phyloP scores from a whole-genome alignment of 1,140 invertebrate species.

The Drosophila watanabei region DNA sequence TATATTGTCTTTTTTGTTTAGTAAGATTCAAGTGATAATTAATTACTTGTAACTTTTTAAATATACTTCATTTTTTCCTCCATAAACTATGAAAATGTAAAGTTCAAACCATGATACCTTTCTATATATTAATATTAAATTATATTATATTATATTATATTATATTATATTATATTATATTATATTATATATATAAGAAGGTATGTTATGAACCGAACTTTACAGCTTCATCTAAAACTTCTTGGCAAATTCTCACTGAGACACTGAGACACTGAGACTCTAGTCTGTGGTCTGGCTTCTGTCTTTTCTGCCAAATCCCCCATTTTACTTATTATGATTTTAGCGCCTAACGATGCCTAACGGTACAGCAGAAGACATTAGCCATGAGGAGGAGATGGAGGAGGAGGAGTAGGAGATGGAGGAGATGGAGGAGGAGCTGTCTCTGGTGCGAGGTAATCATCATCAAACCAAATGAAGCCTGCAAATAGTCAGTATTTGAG shows the following conservation, averaged over 20 bases:
- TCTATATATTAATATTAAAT: background rate
- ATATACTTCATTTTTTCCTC: background rate
- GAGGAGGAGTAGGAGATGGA: background rate
- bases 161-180: background rate
- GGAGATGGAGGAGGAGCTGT: background rate
- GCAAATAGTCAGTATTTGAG: constrained; percentile 23
- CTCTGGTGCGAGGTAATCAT: constrained; percentile 56
- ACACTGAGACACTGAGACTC: too few species aligned
- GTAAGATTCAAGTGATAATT: background rate
- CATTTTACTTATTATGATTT: constrained; percentile 63
- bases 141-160: background rate
- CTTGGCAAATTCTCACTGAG: background rate
- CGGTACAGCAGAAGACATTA: constrained; percentile 63
- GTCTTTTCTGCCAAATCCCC: constrained; percentile 34
- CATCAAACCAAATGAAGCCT: constrained; percentile 67
- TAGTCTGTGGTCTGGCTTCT: background rate
- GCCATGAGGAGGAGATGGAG: constrained; percentile 14
- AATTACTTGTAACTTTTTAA: too few species aligned
- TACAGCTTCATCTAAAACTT: background rate
- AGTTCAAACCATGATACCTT: background rate
- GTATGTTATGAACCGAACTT: background rate
- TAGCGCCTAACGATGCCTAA: constrained; percentile 71
- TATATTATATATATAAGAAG: too few species aligned
- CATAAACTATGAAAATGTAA: background rate
- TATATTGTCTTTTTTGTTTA: background rate